These are phyloP conservation scores for Drosophila quinaria DNA, from an alignment of 2,888 invertebrate genomes.

Conservation along the genomic window DNA sequence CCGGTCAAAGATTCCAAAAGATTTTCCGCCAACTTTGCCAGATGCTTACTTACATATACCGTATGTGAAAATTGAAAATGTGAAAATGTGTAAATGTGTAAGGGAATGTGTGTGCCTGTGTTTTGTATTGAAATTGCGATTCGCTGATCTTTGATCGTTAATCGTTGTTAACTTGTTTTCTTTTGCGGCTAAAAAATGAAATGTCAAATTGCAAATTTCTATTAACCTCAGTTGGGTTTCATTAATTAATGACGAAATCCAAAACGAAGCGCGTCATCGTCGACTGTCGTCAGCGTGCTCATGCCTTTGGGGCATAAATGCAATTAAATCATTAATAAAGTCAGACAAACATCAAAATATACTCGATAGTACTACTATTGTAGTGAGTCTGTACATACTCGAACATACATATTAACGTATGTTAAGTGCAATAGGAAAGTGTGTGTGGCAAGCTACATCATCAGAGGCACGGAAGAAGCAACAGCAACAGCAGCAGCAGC, in stretches of 20 bases:
- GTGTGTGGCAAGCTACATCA: constrained; percentile 60
- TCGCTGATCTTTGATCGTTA: constrained; percentile 40
- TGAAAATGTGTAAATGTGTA: neutral
- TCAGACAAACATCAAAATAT: constrained; percentile 70
- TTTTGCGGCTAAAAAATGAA: constrained; percentile 29
- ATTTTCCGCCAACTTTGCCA: constrained; percentile 52
- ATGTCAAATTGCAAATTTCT: constrained; percentile 67
- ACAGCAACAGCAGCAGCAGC: constrained; percentile 25
- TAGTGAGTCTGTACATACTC: constrained; percentile 17
- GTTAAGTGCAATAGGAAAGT: constrained; percentile 67
- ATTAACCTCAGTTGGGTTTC: constrained; percentile 71
- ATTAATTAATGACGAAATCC: constrained; percentile 79
- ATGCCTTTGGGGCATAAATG: constrained; percentile 74
- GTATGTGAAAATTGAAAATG: constrained; percentile 1
- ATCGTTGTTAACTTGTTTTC: constrained; percentile 37
- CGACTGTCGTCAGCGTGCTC: constrained; percentile 68
- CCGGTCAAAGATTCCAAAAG: constrained; percentile 42
- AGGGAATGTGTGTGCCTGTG: constrained; percentile 7
- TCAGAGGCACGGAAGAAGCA: constrained; percentile 40
- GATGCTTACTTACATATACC: constrained; percentile 40
- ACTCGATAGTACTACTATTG: constrained; percentile 37
- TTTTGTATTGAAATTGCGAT: constrained; percentile 18
- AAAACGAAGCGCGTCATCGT: constrained; percentile 49
- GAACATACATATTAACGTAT: constrained; percentile 27
- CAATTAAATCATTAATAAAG: constrained; percentile 80